Conservation (phyloP, 2,113 vertebrate genomes). For the Australoheros scitulus region DNA sequence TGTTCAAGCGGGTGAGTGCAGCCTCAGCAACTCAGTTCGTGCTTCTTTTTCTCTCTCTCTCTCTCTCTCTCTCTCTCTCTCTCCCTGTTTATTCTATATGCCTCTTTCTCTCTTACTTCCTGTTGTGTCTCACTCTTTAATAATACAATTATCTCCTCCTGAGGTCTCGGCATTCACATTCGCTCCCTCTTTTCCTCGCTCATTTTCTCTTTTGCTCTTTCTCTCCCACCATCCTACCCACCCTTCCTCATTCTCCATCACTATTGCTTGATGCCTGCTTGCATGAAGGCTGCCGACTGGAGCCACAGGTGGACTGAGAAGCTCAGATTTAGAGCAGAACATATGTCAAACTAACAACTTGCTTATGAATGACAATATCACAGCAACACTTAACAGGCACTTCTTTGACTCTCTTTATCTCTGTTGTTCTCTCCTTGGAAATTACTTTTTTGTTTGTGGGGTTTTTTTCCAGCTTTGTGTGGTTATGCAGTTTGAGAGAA, state of each 20-base stretch:
- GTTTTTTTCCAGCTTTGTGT: constrained; percentile 54
- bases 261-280: constrained; percentile 97
- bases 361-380: constrained; percentile 78
- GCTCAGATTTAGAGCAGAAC: constrained; percentile 70
- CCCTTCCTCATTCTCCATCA: constrained; percentile 75
- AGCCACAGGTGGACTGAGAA: constrained; percentile 79
- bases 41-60: constrained; percentile 19
- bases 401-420: constrained; percentile 63
- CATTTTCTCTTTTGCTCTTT: constrained; percentile 65
- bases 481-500: constrained; percentile 67
- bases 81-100: constrained; percentile 15
- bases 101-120: constrained; percentile 52
- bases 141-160: constrained; percentile 64
- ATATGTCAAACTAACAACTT: constrained; percentile 74
- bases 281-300: constrained; percentile 88
- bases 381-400: constrained; percentile 76
- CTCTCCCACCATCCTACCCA: constrained; percentile 79
- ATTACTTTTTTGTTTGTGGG: constrained; percentile 32
- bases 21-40: constrained; percentile 92
- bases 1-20: constrained; percentile 99
- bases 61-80: neutral
- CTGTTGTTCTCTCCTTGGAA: constrained; percentile 66
- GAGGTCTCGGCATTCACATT: constrained; percentile 56
- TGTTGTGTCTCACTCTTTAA: constrained; percentile 49
- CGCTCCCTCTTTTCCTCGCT: constrained; percentile 63